These are phyloP conservation scores for Yasuhikotakia modesta DNA, from an alignment of 2,797 vertebrate genomes.

Conservation along the genomic window DNA sequence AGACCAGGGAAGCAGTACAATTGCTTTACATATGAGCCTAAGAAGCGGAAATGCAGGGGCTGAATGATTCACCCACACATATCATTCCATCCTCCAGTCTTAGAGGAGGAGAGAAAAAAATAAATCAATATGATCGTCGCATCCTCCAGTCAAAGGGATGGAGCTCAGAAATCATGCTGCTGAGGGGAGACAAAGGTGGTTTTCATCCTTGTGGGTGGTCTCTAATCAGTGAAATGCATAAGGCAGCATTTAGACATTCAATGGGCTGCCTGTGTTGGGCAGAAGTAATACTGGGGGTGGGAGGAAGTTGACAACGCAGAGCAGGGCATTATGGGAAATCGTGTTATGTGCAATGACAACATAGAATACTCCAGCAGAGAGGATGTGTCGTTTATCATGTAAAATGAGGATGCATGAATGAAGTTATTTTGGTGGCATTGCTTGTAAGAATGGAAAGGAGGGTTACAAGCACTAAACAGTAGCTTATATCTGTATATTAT, in stretches of 20 bases:
- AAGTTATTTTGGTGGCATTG: neutral
- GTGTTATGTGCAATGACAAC: neutral
- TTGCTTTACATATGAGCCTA: neutral
- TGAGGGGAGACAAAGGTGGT: constrained; percentile 54
- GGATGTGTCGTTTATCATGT: neutral
- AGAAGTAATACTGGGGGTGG: constrained; percentile 50
- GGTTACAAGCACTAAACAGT: too few relatives aligned
- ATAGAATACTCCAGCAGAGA: neutral
- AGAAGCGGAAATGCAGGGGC: constrained; percentile 21
- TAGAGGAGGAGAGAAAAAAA: constrained; percentile 29
- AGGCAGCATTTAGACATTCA: constrained; percentile 68
- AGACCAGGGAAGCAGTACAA: constrained; percentile 39
- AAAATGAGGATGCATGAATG: neutral
- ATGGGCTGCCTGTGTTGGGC: constrained; percentile 55
- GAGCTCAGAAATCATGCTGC: constrained; percentile 49
- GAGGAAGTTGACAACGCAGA: constrained; percentile 33
- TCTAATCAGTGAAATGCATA: constrained; percentile 74
- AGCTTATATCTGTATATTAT: too few relatives aligned
- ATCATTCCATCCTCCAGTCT: constrained; percentile 45
- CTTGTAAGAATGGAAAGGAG: neutral
- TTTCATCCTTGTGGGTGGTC: constrained; percentile 68
- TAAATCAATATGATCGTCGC: constrained; percentile 51
- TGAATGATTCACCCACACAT: constrained; percentile 50
- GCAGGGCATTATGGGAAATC: constrained; percentile 46
- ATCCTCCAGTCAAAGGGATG: constrained; percentile 50